phyloP scores from a whole-genome alignment of 2,888 invertebrate species.

The Polydrusus tereticollis region DNA sequence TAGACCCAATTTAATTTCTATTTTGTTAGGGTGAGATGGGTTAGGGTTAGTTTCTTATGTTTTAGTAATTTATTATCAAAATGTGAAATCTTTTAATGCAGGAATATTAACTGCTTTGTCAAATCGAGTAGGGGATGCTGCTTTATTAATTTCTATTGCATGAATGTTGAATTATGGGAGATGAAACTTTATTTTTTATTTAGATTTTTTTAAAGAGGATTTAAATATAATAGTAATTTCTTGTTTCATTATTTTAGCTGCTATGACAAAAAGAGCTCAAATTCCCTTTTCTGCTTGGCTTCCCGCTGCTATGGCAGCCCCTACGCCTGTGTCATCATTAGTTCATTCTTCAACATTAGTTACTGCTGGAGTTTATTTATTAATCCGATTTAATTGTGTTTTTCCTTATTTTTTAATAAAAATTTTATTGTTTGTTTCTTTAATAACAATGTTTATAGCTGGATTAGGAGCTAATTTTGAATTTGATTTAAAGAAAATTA shows the following conservation, averaged over 20 bases:
- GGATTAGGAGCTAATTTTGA: conserved; percentile 75
- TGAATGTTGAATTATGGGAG: conserved; percentile 46
- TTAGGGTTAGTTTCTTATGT: conserved; percentile 80
- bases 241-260: conserved; percentile 63
- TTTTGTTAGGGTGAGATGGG: conserved; percentile 81
- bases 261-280: conserved; percentile 84
- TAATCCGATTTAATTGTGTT: conserved; percentile 76
- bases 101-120: conserved; percentile 80
- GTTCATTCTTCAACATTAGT: conserved; percentile 66
- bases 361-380: conserved; percentile 81
- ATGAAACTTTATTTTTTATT: conserved; percentile 44
- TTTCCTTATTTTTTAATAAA: conserved; percentile 66
- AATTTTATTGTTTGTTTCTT: conserved; percentile 58
- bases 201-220: conserved; percentile 33
- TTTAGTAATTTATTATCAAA: conserved; percentile 81
- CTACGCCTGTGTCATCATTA: conserved; percentile 72
- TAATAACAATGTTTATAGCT: no score
- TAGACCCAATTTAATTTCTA: conserved; percentile 54
- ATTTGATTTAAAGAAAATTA: conserved; percentile 82
- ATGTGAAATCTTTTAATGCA: conserved; percentile 76
- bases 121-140: conserved; percentile 81
- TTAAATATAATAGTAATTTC: conserved; percentile 28
- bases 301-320: conserved; percentile 71
- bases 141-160: conserved; percentile 70
- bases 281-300: conserved; percentile 84